A percentile compares a stretch with the other conserved stretches of the same genome.
Evolutionary conservation across 2,113 vertebrate species (phyloP).

Genomic region (Neomonachus schauinslandi): DNA sequence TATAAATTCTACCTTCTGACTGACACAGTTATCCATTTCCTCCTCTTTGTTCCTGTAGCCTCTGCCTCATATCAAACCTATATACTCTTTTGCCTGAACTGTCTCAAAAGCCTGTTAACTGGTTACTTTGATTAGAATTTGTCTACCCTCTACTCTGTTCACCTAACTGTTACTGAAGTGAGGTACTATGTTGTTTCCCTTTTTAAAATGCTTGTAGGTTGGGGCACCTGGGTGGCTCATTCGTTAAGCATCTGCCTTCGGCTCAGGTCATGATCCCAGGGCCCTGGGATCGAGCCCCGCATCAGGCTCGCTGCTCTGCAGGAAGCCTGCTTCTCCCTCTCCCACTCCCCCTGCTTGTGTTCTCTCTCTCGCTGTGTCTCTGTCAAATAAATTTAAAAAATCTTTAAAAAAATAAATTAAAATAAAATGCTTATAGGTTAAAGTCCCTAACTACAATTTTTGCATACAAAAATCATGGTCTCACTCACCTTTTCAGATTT

Average conservation of each 20-base stretch:
- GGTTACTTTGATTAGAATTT: constrained; percentile 22
- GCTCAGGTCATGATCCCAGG: too few species aligned
- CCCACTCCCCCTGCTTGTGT: too few species aligned
- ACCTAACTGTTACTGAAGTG: not conserved
- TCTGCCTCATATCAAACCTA: not conserved
- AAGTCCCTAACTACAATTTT: not conserved
- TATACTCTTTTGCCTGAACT: not conserved
- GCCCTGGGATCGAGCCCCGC: too few species aligned
- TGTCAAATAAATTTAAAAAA: too few species aligned
- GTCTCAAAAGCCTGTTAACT: not conserved
- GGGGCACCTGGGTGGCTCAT: too few species aligned
- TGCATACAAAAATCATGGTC: not conserved
- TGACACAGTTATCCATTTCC: not conserved
- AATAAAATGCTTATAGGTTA: not conserved
- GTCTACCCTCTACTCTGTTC: not conserved
- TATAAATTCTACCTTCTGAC: not conserved
- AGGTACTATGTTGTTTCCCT: not conserved
- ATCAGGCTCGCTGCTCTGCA: too few species aligned
- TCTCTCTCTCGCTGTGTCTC: too few species aligned
- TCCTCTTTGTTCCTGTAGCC: not conserved
- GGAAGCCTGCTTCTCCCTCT: too few species aligned
- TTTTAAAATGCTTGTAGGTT: not conserved
- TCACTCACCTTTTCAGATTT: constrained; percentile 4
- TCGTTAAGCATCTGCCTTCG: too few species aligned
- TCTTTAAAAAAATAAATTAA: too few species aligned